A percentile compares a stretch with the other conserved stretches of the same genome.
Conservation (phyloP, 2,797 vertebrate genomes). For the Phrynocephalus forsythii region DNA sequence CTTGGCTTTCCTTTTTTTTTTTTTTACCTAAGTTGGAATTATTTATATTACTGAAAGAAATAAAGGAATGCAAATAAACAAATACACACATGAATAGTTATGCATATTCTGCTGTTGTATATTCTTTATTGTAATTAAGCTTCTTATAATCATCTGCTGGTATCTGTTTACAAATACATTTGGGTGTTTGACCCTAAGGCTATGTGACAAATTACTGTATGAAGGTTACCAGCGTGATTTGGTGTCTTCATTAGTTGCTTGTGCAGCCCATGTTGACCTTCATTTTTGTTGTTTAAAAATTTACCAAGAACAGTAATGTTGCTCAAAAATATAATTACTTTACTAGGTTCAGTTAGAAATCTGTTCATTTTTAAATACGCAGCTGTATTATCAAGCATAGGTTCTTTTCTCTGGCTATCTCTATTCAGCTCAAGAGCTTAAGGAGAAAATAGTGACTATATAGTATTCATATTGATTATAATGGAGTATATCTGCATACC, state of each 20-base stretch:
- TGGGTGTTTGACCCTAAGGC: slow-evolving; percentile 1
- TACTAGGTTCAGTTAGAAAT: not conserved
- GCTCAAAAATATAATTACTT: not conserved
- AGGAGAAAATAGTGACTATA: no score
- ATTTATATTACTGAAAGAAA: not conserved
- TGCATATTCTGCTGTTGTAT: not conserved
- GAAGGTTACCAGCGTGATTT: not conserved
- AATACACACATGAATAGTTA: not conserved
- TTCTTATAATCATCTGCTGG: not conserved
- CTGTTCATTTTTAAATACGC: not conserved
- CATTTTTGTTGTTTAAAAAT: not conserved
- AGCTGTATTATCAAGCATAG: not conserved
- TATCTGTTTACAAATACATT: not conserved
- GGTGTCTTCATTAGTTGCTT: not conserved
- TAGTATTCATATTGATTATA: no score
- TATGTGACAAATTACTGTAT: not conserved
- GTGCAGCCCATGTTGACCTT: not conserved
- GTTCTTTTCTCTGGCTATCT: no score
- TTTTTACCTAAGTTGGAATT: no score
- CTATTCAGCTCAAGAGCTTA: not conserved
- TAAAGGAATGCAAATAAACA: not conserved
- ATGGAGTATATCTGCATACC: no score
- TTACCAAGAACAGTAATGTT: not conserved
- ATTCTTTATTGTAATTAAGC: not conserved
- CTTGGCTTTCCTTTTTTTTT: no score